Percentiles rank a stretch among this genome's conserved stretches.
Evolutionary conservation across 2,797 vertebrate species (phyloP).

Genomic region (Coreius guichenoti): DNA sequence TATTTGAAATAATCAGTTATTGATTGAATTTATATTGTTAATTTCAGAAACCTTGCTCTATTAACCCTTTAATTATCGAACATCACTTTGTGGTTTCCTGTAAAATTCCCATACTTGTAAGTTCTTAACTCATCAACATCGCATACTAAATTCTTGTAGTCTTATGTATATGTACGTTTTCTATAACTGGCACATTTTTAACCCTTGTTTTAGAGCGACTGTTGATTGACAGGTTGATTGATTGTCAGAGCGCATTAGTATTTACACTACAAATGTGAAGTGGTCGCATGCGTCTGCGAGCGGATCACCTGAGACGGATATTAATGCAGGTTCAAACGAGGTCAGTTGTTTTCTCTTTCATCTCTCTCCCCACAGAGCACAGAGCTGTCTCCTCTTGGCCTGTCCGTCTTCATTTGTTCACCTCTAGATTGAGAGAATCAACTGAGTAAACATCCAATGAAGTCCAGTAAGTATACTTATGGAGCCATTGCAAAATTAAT

Average conservation of each 20-base stretch:
- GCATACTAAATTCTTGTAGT: background rate
- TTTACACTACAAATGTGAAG: background rate
- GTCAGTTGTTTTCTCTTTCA: background rate
- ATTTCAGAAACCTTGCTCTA: background rate
- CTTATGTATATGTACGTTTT: background rate
- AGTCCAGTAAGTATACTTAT: background rate
- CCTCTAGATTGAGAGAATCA: background rate
- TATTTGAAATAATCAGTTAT: background rate
- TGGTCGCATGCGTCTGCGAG: background rate
- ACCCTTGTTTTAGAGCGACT: background rate
- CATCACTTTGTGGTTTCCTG: background rate
- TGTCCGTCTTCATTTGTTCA: background rate
- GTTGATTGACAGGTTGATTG: background rate
- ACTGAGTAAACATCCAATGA: background rate
- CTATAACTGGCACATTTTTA: too few species aligned
- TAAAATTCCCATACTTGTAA: background rate
- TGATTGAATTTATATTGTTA: background rate
- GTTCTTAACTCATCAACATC: background rate
- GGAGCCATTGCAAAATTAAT: background rate
- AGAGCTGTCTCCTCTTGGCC: background rate
- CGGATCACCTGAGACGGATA: background rate
- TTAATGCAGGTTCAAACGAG: background rate
- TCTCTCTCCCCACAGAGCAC: background rate
- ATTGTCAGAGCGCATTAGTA: background rate
- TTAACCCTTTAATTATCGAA: background rate